Percentiles rank a stretch among this genome's conserved stretches.
These are phyloP conservation scores for Nebria ingens DNA, from an alignment of 1,140 invertebrate genomes.

Conservation along the genomic window DNA sequence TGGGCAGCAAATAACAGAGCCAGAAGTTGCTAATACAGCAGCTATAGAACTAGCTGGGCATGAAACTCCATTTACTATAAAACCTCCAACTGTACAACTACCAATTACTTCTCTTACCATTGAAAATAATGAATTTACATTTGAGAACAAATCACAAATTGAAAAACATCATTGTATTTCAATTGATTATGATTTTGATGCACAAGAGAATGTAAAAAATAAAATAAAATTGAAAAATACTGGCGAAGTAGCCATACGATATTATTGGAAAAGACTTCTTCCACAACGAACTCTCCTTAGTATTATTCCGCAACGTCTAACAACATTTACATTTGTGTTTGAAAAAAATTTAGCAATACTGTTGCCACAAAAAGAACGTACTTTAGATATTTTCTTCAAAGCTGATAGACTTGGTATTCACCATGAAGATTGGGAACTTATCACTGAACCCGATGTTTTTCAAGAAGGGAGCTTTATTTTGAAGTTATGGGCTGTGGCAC, in stretches of 20 bases:
- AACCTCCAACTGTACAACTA: slow-evolving; percentile 16
- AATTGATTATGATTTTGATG: neutral
- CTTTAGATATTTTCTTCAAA: slow-evolving; percentile 23
- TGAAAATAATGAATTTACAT: slow-evolving; percentile 27
- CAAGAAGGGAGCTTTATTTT: slow-evolving; percentile 20
- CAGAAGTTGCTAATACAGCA: slow-evolving; percentile 18
- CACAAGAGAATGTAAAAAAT: slow-evolving; percentile 23
- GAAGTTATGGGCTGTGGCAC: neutral
- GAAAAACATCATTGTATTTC: slow-evolving; percentile 22
- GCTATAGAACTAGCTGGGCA: neutral
- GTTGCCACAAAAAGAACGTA: slow-evolving; percentile 21
- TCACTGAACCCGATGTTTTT: slow-evolving; percentile 25
- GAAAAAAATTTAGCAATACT: slow-evolving; percentile 26
- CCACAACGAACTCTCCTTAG: neutral
- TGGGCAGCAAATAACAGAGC: slow-evolving; percentile 22
- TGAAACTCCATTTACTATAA: slow-evolving; percentile 15
- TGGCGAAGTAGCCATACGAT: slow-evolving; percentile 32
- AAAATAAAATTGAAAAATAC: slow-evolving; percentile 33
- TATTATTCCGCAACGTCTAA: neutral
- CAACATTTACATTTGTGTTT: slow-evolving; percentile 24
- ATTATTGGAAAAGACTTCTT: slow-evolving; percentile 34
- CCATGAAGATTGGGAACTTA: slow-evolving; percentile 25
- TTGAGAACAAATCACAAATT: slow-evolving; percentile 32
- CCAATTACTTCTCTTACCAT: slow-evolving; percentile 15
- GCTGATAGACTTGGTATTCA: slow-evolving; percentile 8